Evolutionary conservation across 2,113 vertebrate genomes (phyloP).

Genomic region (Rhynchomys soricoides): DNA sequence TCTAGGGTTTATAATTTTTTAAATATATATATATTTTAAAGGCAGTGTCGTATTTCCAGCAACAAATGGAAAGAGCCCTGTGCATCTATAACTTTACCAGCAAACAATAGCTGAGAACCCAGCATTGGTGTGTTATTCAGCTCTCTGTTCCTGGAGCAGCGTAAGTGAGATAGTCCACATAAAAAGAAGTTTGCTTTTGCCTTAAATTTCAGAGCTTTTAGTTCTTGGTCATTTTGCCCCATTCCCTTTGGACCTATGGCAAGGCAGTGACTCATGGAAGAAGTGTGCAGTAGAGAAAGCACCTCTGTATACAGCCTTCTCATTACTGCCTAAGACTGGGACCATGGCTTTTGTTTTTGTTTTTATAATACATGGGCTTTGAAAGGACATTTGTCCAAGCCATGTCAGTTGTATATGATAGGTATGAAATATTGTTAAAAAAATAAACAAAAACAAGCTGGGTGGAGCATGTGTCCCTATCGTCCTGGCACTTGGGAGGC

Average conservation of each 20-base stretch:
- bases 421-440: neutral
- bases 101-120: neutral
- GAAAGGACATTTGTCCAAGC: neutral
- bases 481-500: neutral
- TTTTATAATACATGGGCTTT: neutral
- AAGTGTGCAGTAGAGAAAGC: neutral
- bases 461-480: neutral
- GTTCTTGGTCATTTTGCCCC: neutral
- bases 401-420: neutral
- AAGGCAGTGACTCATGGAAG: neutral
- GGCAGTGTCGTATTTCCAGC: conserved; percentile 52
- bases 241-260: neutral
- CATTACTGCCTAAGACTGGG: neutral
- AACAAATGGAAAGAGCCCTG: conserved; percentile 30
- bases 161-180: neutral
- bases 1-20: neutral
- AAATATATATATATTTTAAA: neutral
- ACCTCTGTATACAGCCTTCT: neutral
- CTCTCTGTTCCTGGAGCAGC: neutral
- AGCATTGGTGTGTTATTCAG: neutral
- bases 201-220: neutral
- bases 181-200: neutral
- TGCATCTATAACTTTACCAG: neutral
- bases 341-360: neutral
- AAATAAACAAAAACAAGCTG: neutral